phyloP scores from a whole-genome alignment of 2,797 vertebrate species.

The Anisognathus igniventris region DNA sequence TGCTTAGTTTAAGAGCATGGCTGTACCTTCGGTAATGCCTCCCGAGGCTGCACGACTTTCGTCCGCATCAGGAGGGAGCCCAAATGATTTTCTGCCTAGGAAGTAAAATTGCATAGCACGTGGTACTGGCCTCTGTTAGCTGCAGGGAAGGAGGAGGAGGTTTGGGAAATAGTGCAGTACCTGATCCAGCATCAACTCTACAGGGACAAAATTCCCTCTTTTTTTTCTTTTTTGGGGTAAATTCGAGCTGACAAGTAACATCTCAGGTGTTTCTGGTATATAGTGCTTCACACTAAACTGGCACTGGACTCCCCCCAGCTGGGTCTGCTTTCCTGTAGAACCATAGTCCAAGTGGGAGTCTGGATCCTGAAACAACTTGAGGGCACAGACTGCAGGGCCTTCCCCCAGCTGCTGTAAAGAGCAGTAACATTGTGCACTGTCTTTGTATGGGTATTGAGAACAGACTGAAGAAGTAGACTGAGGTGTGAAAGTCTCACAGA shows the following conservation, averaged over 20 bases:
- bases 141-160: not conserved
- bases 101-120: not conserved
- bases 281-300: not conserved
- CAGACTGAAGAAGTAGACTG: not conserved
- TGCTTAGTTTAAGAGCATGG: not conserved
- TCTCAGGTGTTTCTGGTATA: not conserved
- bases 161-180: not conserved
- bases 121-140: not conserved
- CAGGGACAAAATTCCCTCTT: not conserved
- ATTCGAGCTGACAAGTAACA: not conserved
- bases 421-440: not conserved
- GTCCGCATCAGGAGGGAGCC: not conserved
- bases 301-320: not conserved
- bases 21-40: not conserved
- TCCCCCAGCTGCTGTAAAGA: not conserved
- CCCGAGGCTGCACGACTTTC: rapidly evolving
- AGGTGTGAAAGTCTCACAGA: not conserved
- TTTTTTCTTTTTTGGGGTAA: not conserved
- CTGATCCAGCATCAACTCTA: not conserved
- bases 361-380: not conserved
- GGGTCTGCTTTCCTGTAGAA: not conserved
- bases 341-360: not conserved
- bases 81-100: not conserved
- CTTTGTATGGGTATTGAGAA: not conserved
- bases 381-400: not conserved